Evolutionary conservation across 2,113 vertebrate species (phyloP).

Genomic region (Marmota monax): DNA sequence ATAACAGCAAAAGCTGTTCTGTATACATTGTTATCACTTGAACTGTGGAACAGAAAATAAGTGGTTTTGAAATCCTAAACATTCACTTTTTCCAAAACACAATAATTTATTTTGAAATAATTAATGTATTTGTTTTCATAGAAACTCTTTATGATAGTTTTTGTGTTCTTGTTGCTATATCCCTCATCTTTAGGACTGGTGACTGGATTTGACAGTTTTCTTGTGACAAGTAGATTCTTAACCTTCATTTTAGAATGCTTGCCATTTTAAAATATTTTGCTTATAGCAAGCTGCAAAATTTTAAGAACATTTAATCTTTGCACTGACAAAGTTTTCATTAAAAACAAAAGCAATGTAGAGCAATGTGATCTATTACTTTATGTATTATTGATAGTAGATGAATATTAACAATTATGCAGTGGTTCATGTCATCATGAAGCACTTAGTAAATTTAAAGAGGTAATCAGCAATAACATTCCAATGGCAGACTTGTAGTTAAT

Average conservation of each 20-base stretch:
- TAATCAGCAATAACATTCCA: not conserved
- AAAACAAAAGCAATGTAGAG: not conserved
- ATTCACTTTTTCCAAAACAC: not conserved
- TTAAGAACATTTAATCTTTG: conserved; percentile 24
- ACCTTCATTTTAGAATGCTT: not conserved
- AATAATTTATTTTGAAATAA: not conserved
- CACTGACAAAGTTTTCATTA: not conserved
- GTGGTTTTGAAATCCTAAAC: not conserved
- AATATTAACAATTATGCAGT: not conserved
- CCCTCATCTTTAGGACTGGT: not conserved
- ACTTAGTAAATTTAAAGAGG: conserved; percentile 36
- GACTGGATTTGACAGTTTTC: not conserved
- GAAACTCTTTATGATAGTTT: not conserved
- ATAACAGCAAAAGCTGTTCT: too few species aligned
- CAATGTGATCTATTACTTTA: conserved; percentile 29
- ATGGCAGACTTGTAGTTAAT: not conserved
- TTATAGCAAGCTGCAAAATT: not conserved
- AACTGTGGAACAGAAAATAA: not conserved
- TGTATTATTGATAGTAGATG: conserved; percentile 41
- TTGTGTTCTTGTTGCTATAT: not conserved
- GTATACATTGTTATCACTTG: rapidly evolving
- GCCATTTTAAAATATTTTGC: not conserved
- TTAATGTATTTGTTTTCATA: not conserved
- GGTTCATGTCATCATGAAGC: conserved; percentile 10
- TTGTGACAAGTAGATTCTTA: not conserved